Base-by-base conservation (phyloP, 2,113 vertebrate species). In the Rhadina sibilatrix region DNA sequence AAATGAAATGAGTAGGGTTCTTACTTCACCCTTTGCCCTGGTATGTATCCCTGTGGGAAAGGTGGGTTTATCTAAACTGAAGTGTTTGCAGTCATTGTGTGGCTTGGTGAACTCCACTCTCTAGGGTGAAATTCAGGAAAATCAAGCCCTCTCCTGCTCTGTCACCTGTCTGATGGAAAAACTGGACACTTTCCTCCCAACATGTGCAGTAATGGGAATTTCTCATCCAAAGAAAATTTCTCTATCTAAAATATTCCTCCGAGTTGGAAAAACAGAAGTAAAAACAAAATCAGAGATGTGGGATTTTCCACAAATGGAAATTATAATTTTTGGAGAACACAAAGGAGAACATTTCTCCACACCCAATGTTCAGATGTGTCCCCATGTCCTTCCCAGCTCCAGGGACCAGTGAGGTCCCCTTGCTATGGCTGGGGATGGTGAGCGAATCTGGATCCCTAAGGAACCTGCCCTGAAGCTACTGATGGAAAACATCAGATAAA, bases 41-140 rank as follows among this genome's bases (percentile, higher is more conserved):
- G 82, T 83, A 87, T 85, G 46, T 50, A 87, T 72, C 76, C 64
- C 85, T 81, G 85, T 90, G 79, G 88, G 96, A 96, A 94, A 86
- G 12, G 31, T 14, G 30, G 24, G 40, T 78, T 89, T 75, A 78
- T 49, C 68, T 89, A 83, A 83, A 69, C 27, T 33, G 7, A 87
- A 96, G 21, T 1, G 52, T 40, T 52, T 52, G 25, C 11, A 38
- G 77, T 38, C 63, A 74, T 61, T 87, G 40, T 3, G 10, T 84
- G 79, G 38, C 35, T 93, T 6, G 2, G 18, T 37, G 52, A 94
- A 28, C 49, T 90, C 47, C 38, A 37, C n/a, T 52, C 60, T 70
- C 76, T 49, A 38, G 61, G 82, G 65, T 65, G n/a, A 81, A 87
- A 83, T 76, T 80, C 53, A 50, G 85, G 95, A 83, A 92, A 95